These are phyloP conservation scores for Drosophila nigrodunni DNA, from an alignment of 1,140 invertebrate species.

Conservation along the genomic window DNA sequence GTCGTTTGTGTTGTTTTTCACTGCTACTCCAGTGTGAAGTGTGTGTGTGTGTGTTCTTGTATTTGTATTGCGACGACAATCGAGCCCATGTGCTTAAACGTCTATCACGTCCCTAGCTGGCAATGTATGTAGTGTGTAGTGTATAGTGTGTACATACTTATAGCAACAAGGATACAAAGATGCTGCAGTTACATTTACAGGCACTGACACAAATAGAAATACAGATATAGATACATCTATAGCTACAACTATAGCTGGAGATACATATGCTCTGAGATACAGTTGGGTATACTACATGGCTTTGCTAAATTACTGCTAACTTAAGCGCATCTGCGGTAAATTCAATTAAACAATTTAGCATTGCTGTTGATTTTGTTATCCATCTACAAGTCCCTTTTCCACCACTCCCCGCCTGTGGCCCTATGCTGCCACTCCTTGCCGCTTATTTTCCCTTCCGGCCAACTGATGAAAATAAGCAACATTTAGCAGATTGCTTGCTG, in stretches of 20 bases:
- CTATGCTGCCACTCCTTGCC: background rate
- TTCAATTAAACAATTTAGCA: constrained; percentile 82
- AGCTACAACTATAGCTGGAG: constrained; percentile 16
- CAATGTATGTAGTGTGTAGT: background rate
- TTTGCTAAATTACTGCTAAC: constrained; percentile 79
- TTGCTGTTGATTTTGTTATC: constrained; percentile 77
- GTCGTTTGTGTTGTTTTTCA: constrained; percentile 14
- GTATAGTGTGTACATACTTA: constrained; percentile 3
- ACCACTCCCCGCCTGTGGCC: background rate
- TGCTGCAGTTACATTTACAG: constrained; percentile 34
- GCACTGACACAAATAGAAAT: constrained; percentile 32
- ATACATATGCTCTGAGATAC: constrained; percentile 38
- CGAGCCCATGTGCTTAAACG: constrained; percentile 62
- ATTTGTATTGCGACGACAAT: constrained; percentile 72
- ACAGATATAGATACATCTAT: constrained; percentile 29
- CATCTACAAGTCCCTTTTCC: background rate
- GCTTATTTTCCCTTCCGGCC: background rate
- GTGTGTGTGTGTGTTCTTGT: background rate
- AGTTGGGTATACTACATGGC: constrained; percentile 59
- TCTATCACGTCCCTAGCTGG: constrained; percentile 55
- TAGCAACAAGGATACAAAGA: constrained; percentile 34
- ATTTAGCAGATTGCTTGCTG: constrained; percentile 54
- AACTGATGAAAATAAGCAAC: constrained; percentile 60
- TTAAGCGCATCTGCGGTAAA: constrained; percentile 82
- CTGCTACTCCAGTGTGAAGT: constrained; percentile 3